Base-by-base conservation (phyloP, 2,888 invertebrate species). In the Thera obeliscata region DNA sequence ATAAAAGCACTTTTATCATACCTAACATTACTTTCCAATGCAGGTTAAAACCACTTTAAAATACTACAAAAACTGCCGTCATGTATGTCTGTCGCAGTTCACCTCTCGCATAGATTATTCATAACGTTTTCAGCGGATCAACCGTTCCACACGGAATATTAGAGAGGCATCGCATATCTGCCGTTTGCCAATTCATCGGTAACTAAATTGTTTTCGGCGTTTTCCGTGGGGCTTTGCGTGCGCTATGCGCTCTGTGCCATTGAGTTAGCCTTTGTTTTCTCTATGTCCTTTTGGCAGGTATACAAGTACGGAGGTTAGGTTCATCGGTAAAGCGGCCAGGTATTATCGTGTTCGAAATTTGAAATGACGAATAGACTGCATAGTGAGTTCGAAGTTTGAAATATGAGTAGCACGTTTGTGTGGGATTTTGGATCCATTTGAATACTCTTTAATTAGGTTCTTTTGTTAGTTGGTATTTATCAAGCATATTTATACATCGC, bases 71-170 rank as follows among this genome's bases (percentile, higher is more conserved):
- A 67, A 67, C 38, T 54, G 38, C 36, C 36, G 48, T 55, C 54
- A 55, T 64, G 60, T 58, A 63, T 57, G 64, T 62, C 50, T 69
- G 68, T 57, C 66, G 57, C 61, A 57, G 61, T 56, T 41, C 41
- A 48, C 38, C 56, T 50, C 68, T 11, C 64, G 59, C 75, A 82
- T 91, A 87, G 91, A 89, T 90, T 91, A 92, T 93, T 89, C 91
- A 93, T 87, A 85, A 84, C 81, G 87, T 89, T 92, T 90, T 91
- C 91, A 90, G 80, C 90, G 83, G 79, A 81, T 83, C 82, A 78
- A 81, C 79, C 84, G 84, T 79, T 79, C 88, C 91, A 92, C 86
- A 93, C 90, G 87, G 93, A 92, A 93, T 93, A 91, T 92, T 91
- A 88, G 91, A 92, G 87, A 79, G 56, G 66, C 61, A 61, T 65